These are phyloP conservation scores for Alouatta palliata DNA, from an alignment of 2,113 vertebrate genomes.

Conservation along the genomic window DNA sequence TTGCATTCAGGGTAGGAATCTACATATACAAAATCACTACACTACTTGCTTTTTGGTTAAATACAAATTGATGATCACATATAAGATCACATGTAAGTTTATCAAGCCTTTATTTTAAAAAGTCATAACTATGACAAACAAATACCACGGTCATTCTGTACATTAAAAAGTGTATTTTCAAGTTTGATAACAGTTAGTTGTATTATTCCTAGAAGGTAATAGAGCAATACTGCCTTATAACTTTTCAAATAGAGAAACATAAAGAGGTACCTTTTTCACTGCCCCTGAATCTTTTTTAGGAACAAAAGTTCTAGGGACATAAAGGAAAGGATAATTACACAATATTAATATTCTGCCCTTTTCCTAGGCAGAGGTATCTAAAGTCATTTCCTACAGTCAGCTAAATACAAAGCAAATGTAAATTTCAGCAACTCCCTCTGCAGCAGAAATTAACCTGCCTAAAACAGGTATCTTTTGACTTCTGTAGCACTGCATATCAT, in stretches of 20 bases:
- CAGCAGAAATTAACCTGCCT: conserved; percentile 12
- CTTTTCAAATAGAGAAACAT: conserved; percentile 2
- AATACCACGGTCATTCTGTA: background rate
- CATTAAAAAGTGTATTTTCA: background rate
- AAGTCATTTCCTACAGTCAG: conserved; percentile 53
- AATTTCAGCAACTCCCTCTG: conserved; percentile 56
- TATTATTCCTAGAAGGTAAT: background rate
- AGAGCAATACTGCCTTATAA: background rate
- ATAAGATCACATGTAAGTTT: background rate
- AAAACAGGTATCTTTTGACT: conserved; percentile 16
- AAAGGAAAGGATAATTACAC: conserved; percentile 48
- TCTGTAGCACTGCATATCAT: background rate
- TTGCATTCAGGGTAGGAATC: background rate
- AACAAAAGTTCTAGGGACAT: background rate
- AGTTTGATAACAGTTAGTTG: background rate
- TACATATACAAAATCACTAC: background rate
- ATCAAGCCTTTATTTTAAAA: background rate
- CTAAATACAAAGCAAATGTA: conserved; percentile 63
- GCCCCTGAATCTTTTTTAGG: background rate
- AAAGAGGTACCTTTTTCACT: background rate
- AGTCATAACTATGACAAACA: background rate
- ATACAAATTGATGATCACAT: background rate
- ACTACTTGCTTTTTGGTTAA: background rate
- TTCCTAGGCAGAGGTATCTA: conserved; percentile 18
- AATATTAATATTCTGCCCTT: conserved; percentile 53